A percentile compares a stretch with the other conserved stretches of the same genome.
These are phyloP conservation scores for Leucoraja ocellata DNA, from an alignment of 2,797 vertebrate species.

Conservation along the genomic window DNA sequence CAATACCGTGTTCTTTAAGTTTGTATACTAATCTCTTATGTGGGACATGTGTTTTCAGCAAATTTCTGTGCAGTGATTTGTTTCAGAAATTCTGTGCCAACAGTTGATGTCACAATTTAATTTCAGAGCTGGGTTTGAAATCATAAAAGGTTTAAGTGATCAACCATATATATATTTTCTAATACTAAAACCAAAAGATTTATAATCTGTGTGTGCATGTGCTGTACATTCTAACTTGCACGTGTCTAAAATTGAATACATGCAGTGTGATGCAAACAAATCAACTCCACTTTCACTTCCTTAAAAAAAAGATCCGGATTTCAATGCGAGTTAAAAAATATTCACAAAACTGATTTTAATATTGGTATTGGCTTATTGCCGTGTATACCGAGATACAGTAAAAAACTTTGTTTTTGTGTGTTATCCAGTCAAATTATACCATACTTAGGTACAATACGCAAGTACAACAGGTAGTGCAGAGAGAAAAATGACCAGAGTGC, in stretches of 20 bases:
- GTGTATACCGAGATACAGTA: no score
- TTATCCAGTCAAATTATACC: no score
- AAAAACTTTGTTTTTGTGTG: no score
- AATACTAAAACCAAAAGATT: neutral
- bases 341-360: neutral
- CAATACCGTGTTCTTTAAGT: no score
- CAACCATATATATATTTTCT: neutral
- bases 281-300: neutral
- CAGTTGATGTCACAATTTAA: neutral
- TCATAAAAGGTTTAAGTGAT: neutral
- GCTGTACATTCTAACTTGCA: neutral
- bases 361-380: no score
- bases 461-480: no score
- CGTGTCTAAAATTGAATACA: neutral
- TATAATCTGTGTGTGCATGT: neutral
- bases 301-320: neutral
- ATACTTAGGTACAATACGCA: no score
- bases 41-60: no score
- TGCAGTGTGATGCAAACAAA: neutral
- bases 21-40: no score
- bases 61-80: no score
- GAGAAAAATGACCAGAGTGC: no score
- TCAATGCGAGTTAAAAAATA: neutral
- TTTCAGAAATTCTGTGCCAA: neutral
- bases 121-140: neutral